phyloP scores from a whole-genome alignment of 2,113 vertebrate species.

The Gobiocypris rarus region DNA sequence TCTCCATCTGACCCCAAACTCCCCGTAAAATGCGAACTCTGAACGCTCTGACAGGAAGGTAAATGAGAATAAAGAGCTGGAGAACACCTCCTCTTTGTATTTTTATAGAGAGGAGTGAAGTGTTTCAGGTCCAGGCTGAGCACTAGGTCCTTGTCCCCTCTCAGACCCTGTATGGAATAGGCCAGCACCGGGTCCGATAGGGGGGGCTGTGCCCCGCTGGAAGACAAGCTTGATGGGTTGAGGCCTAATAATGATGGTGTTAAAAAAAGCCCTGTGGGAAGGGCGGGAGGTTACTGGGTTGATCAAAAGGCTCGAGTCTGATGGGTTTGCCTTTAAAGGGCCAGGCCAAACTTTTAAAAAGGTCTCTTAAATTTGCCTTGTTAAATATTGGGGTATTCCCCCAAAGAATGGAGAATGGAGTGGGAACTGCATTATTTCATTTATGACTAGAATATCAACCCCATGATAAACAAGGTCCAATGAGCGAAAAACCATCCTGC shows the following conservation, averaged over 20 bases:
- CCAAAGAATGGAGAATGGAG: slow-evolving; percentile 26
- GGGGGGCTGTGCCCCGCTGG: slow-evolving; percentile 61
- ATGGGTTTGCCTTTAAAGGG: slow-evolving; percentile 64
- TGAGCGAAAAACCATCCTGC: slow-evolving; percentile 3
- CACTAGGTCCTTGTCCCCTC: slow-evolving; percentile 58
- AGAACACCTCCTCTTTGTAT: slow-evolving; percentile 60
- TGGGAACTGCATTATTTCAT: slow-evolving; percentile 5
- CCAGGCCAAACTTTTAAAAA: slow-evolving; percentile 64
- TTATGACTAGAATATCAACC: slow-evolving; percentile 8
- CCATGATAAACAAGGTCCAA: slow-evolving; percentile 18
- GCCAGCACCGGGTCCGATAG: slow-evolving; percentile 59
- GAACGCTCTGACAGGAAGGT: slow-evolving; percentile 62
- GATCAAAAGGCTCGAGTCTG: slow-evolving; percentile 72
- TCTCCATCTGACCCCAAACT: slow-evolving; percentile 66
- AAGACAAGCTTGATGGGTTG: slow-evolving; percentile 64
- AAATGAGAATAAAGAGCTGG: slow-evolving; percentile 60
- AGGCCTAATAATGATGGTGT: slow-evolving; percentile 69
- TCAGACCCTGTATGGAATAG: slow-evolving; percentile 68
- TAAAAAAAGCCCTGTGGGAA: slow-evolving; percentile 65
- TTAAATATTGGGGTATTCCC: slow-evolving; percentile 66
- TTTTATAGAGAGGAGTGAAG: slow-evolving; percentile 66
- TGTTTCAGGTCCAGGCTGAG: slow-evolving; percentile 61
- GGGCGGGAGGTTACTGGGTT: slow-evolving; percentile 61
- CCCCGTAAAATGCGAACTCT: slow-evolving; percentile 69
- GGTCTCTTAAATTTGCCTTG: slow-evolving; percentile 67